A percentile compares a stretch with the other conserved stretches of the same genome.
These are phyloP conservation scores for Larimichthys polyactis DNA, from an alignment of 2,113 vertebrate genomes.

Conservation along the genomic window DNA sequence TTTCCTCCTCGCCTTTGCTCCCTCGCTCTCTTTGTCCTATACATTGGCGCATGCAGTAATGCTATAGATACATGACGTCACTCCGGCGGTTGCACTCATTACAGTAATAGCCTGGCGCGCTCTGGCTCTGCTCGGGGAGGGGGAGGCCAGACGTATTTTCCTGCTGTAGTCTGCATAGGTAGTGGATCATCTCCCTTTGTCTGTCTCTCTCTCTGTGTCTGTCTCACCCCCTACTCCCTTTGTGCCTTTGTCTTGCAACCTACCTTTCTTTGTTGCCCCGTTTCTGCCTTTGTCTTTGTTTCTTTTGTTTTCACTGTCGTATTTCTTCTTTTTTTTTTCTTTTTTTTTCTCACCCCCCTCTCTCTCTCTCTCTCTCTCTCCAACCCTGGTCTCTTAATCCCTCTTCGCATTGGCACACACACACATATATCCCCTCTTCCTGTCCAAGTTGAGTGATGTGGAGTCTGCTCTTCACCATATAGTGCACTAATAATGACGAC, in stretches of 20 bases:
- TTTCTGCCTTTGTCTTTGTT: conserved; percentile 45
- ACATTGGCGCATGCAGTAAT: conserved; percentile 62
- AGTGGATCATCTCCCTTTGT: conserved; percentile 72
- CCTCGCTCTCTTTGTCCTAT: conserved; percentile 73
- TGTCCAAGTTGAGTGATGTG: conserved; percentile 49
- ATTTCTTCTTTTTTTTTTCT: conserved; percentile 3
- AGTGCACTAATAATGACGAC: conserved; percentile 70
- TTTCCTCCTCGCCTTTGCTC: conserved; percentile 5
- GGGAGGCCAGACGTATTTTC: conserved; percentile 61
- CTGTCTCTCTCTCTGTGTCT: conserved; percentile 39
- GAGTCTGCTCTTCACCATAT: conserved; percentile 45
- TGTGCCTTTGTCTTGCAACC: conserved; percentile 53
- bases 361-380: too few species aligned
- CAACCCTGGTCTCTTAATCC: conserved; percentile 43
- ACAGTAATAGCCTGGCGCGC: conserved; percentile 66
- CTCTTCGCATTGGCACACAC: conserved; percentile 24
- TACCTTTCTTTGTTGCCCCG: conserved; percentile 53
- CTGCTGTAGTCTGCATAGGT: conserved; percentile 63
- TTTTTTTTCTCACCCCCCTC: not conserved
- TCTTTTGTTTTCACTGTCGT: conserved; percentile 41
- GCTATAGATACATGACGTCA: conserved; percentile 77
- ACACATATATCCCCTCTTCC: conserved; percentile 33
- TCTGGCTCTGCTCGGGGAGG: conserved; percentile 44
- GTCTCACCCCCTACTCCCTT: conserved; percentile 29
- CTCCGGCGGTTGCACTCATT: conserved; percentile 68